Percentiles rank a stretch among this genome's conserved stretches.
Evolutionary conservation across 2,797 vertebrate species (phyloP).

Genomic region (Coregonus ussuriensis): DNA sequence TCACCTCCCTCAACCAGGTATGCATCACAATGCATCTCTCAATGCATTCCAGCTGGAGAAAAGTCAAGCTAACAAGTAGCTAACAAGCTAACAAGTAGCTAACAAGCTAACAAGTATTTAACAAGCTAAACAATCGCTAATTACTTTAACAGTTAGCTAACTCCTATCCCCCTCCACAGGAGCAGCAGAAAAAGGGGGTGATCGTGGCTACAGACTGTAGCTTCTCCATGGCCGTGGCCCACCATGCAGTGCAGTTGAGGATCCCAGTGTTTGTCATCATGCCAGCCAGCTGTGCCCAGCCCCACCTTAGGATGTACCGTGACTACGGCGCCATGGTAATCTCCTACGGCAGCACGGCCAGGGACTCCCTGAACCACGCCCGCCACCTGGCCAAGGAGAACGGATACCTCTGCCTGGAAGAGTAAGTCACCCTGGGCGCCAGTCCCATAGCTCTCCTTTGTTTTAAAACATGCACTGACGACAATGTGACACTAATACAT

Average conservation of each 20-base stretch:
- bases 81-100: background rate
- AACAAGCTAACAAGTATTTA: background rate
- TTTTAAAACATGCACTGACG: background rate
- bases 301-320: constrained; percentile 80
- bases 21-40: background rate
- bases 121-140: background rate
- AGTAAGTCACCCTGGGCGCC: constrained; percentile 75
- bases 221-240: constrained; percentile 88
- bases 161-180: constrained; percentile 63
- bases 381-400: constrained; percentile 84
- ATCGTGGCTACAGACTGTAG: constrained; percentile 86
- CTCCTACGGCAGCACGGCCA: constrained; percentile 78
- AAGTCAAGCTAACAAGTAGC: background rate
- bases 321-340: constrained; percentile 91
- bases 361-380: constrained; percentile 81
- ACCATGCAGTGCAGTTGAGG: constrained; percentile 82
- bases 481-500: no score
- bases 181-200: constrained; percentile 89
- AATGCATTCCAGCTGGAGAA: background rate
- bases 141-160: background rate
- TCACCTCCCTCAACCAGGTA: constrained; percentile 85
- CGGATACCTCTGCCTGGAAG: constrained; percentile 86
- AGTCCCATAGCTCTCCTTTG: constrained; percentile 4
- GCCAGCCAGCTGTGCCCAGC: constrained; percentile 76
- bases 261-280: constrained; percentile 87